Evolutionary conservation across 2,113 vertebrate genomes (phyloP), one percentile per base, ranked within the genome.

Genomic region (Rhegmatorhina hoffmannsi): DNA sequence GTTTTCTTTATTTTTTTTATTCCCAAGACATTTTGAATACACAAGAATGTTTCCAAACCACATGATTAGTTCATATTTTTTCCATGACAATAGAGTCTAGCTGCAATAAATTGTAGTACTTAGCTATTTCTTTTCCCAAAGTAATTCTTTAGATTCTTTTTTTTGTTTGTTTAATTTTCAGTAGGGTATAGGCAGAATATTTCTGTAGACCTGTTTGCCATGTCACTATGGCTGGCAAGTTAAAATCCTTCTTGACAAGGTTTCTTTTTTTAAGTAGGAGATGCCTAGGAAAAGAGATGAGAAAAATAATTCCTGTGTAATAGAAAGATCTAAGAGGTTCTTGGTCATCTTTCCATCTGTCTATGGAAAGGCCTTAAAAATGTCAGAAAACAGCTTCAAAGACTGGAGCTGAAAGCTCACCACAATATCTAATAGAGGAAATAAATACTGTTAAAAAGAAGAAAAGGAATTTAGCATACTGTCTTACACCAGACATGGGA

Each of bases 361-460:
- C 69, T 85, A 1, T 69, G 46, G 28, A 46, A 43, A 77, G 38
- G 63, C 13, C 18, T 24, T 0, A 0, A 80, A 95, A 94, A 95
- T 94, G 84, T 94, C 91, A 95, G 81, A 75, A 91, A 95, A 58
- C 58, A 90, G 33, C 82, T 92, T 97, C 82, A 88, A 87, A 90
- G 73, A 38, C 25, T 49, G 43, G n/a, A 80, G 28, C 78, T 85
- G 62, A 89, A 94, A 92, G 91, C 78, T 91, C 67, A 79, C 74
- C 25, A 58, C n/a, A 79, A 13, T 92, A 82, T 89, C 62, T 94
- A 84, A 69, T 73, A 82, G 28, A 89, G 23, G 25, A 92, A 95
- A 76, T 89, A 94, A 93, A 95, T 87, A 36, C 2, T 7, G 87
- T 94, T 95, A 43, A 87, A 84, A 87, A 91, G 84, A 93, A 87